These are phyloP conservation scores for Athalia circularis DNA, from an alignment of 2,888 invertebrate genomes.

Conservation along the genomic window DNA sequence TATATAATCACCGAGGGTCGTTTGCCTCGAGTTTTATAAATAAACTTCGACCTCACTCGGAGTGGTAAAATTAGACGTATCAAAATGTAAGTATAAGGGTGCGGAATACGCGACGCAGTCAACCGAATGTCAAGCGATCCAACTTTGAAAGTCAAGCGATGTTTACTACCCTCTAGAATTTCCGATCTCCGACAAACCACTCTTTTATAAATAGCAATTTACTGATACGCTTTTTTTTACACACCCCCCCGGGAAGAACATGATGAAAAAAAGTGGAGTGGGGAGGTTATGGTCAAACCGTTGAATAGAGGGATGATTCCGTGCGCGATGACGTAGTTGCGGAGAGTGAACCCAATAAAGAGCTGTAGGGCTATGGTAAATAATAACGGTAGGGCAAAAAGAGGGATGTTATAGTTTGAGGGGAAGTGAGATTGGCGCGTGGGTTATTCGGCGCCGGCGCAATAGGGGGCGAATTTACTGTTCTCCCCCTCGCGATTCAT, in stretches of 20 bases:
- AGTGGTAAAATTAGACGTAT: background rate
- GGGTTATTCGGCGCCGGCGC: constrained; percentile 21
- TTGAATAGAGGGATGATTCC: too few species aligned
- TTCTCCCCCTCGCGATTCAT: constrained; percentile 13
- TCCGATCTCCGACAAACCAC: too few species aligned
- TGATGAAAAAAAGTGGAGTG: too few species aligned
- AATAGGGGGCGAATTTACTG: background rate
- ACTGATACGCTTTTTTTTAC: too few species aligned
- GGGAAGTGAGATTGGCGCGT: constrained; percentile 5
- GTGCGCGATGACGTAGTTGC: too few species aligned
- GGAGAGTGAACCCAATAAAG: too few species aligned
- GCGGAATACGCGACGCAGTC: background rate
- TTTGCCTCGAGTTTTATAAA: background rate
- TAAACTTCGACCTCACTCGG: background rate
- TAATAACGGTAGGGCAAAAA: background rate
- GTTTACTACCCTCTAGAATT: background rate
- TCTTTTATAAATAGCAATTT: too few species aligned
- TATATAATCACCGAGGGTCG: background rate
- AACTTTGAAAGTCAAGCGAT: background rate
- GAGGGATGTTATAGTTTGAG: background rate
- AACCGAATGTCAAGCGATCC: constrained; percentile 11
- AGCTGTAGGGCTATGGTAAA: too few species aligned
- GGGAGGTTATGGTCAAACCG: too few species aligned
- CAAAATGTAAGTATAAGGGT: background rate
- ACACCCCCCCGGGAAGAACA: too few species aligned